Percentiles rank a stretch among this genome's conserved stretches.
Evolutionary conservation across 2,888 invertebrate species (phyloP).

Genomic region (Adelphocoris suturalis): DNA sequence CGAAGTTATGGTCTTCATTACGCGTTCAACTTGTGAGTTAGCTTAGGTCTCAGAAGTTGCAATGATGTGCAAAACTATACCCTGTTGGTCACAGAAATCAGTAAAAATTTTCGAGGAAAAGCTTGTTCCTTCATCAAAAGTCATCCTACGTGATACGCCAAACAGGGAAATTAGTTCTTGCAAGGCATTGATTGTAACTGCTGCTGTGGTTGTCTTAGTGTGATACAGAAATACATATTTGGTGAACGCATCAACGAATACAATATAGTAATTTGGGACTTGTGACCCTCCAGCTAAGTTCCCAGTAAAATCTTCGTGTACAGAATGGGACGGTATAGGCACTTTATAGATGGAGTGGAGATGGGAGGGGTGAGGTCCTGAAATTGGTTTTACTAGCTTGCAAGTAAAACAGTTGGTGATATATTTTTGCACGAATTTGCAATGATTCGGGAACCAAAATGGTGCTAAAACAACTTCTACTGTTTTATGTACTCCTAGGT

Average conservation of each 20-base stretch:
- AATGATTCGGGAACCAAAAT: background rate
- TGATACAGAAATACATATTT: background rate
- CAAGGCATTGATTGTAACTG: background rate
- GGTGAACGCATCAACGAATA: background rate
- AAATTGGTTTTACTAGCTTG: background rate
- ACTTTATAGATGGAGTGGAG: background rate
- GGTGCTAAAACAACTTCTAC: background rate
- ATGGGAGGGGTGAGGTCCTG: background rate
- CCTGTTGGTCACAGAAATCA: conserved; percentile 2
- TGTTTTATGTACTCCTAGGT: background rate
- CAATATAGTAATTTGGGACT: background rate
- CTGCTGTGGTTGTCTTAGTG: background rate
- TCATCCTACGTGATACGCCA: background rate
- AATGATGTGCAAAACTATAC: background rate
- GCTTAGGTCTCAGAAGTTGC: too few relatives aligned
- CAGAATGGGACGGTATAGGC: background rate
- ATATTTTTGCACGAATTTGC: background rate
- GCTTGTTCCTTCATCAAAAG: conserved; percentile 40
- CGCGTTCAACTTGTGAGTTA: conserved; percentile 31
- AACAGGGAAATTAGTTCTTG: conserved; percentile 24
- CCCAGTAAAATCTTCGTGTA: background rate
- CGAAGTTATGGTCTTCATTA: background rate
- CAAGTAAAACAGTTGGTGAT: background rate
- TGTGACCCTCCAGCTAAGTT: too few relatives aligned
- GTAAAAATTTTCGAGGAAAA: background rate